Evolutionary conservation across 1,140 invertebrate species (phyloP).

Genomic region (Reticulitermes speratus): DNA sequence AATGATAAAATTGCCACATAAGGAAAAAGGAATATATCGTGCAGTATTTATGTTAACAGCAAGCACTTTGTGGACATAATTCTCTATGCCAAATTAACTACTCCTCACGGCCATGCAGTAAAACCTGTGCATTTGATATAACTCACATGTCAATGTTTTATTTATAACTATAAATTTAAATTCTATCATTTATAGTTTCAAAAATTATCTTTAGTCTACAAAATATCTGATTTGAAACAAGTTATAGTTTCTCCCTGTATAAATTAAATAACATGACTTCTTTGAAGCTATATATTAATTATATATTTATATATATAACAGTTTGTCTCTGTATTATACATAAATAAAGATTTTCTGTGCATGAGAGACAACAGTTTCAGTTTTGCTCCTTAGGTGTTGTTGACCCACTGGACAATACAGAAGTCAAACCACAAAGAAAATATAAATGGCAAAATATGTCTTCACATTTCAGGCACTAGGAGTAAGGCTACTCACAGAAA

Average conservation of each 20-base stretch:
- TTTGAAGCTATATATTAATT: conserved; percentile 7
- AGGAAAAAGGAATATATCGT: background rate
- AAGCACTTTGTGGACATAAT: background rate
- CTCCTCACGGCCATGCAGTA: background rate
- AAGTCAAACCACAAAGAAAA: conserved; percentile 16
- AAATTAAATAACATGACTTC: conserved; percentile 1
- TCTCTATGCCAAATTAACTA: background rate
- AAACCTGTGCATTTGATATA: background rate
- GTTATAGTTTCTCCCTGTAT: background rate
- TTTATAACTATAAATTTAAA: background rate
- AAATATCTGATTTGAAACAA: conserved; percentile 7
- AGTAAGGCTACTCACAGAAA: background rate
- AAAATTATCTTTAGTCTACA: background rate
- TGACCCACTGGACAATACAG: background rate
- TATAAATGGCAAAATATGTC: background rate
- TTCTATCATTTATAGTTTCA: background rate
- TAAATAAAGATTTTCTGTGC: background rate
- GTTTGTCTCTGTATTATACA: conserved; percentile 10
- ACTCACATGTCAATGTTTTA: background rate
- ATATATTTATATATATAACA: background rate
- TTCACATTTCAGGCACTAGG: conserved; percentile 3
- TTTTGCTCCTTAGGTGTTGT: background rate
- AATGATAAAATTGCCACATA: background rate
- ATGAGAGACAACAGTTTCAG: background rate
- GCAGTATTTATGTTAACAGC: background rate